Conservation (phyloP, 2,888 invertebrate species). For the Euspilapteryx auroguttella region DNA sequence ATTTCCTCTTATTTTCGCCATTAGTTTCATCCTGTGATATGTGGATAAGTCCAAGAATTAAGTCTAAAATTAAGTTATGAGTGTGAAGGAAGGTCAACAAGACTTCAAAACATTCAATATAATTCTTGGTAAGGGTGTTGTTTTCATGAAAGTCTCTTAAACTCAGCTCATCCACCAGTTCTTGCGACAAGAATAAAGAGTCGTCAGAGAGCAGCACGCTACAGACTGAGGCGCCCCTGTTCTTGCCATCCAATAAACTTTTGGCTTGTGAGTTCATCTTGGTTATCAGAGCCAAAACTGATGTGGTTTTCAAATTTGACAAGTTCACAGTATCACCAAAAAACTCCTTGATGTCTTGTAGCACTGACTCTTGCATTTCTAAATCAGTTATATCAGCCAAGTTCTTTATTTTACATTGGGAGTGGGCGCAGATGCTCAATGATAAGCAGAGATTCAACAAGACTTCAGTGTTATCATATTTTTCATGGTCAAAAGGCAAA, state of each 20-base stretch:
- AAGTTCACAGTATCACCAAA: constrained; percentile 25
- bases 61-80: constrained; percentile 42
- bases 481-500: too few relatives aligned
- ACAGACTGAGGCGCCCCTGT: constrained; percentile 16
- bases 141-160: constrained; percentile 16
- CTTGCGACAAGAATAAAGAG: constrained; percentile 31
- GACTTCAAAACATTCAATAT: constrained; percentile 54
- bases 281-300: constrained; percentile 23
- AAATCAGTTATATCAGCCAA: constrained; percentile 30
- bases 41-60: constrained; percentile 42
- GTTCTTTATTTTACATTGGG: constrained; percentile 31
- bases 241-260: constrained; percentile 20
- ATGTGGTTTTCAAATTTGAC: constrained; percentile 26
- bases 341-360: constrained; percentile 32
- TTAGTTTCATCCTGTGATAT: constrained; percentile 26
- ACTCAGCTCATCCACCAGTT: constrained; percentile 24
- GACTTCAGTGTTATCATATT: too few relatives aligned
- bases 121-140: constrained; percentile 18
- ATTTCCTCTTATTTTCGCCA: constrained; percentile 19
- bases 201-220: constrained; percentile 28
- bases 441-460: constrained; percentile 35
- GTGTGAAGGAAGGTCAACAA: constrained; percentile 52
- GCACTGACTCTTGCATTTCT: constrained; percentile 28
- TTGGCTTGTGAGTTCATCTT: constrained; percentile 21
- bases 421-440: constrained; percentile 34